Conservation (phyloP, 2,113 vertebrate species). For the Heteronetta atricapilla region DNA sequence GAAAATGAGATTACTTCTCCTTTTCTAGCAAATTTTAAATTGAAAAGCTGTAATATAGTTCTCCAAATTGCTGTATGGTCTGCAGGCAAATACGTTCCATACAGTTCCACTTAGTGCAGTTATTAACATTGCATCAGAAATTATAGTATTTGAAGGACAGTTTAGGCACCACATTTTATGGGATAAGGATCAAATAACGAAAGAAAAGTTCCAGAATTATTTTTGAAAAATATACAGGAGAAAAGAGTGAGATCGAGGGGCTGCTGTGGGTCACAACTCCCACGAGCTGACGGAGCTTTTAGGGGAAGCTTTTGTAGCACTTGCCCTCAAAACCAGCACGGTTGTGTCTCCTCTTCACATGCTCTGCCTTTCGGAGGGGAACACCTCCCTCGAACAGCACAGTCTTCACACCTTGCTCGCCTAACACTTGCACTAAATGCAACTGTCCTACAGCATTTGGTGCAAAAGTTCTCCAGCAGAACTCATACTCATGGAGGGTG, state of each 20-base stretch:
- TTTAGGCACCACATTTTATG: not conserved
- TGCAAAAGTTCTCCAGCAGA: not conserved
- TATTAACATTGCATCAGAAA: not conserved
- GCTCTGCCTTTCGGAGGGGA: not conserved
- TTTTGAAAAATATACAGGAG: not conserved
- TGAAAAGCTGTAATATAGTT: not conserved
- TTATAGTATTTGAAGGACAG: not conserved
- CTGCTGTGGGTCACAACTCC: not conserved
- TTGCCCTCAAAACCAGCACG: not conserved
- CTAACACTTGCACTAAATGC: not conserved
- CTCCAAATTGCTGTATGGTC: not conserved
- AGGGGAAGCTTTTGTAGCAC: not conserved
- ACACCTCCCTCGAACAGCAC: not conserved
- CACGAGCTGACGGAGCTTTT: not conserved
- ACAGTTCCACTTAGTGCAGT: not conserved
- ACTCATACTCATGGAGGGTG: not conserved
- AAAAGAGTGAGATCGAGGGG: not conserved
- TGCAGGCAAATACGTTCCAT: not conserved
- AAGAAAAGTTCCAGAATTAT: not conserved
- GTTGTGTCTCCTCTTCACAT: not conserved
- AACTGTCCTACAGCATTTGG: not conserved
- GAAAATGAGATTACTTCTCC: not conserved
- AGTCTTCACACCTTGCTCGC: rapidly evolving
- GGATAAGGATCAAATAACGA: not conserved
- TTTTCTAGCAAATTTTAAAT: not conserved